Percentiles rank a stretch among this genome's conserved stretches.
Conservation (phyloP, 2,113 vertebrate species). For the Hypanus sabinus region DNA sequence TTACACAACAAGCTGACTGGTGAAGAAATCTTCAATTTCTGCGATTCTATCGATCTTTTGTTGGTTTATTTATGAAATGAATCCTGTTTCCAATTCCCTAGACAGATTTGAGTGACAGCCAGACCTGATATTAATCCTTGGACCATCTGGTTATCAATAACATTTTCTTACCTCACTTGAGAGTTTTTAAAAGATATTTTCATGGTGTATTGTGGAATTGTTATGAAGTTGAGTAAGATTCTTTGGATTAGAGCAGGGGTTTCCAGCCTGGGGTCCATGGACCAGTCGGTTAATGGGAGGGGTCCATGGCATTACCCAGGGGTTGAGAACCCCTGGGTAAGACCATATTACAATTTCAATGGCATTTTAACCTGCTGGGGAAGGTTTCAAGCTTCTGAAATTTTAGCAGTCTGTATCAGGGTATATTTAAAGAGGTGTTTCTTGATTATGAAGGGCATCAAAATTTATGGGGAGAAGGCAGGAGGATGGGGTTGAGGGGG, state of each 20-base stretch:
- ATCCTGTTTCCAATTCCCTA: neutral
- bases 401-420: too few species aligned
- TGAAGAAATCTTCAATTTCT: neutral
- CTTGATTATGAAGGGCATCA: too few species aligned
- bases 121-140: constrained; percentile 8
- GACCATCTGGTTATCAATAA: neutral
- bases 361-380: neutral
- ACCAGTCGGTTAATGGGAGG: too few species aligned
- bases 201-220: neutral
- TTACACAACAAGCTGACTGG: neutral
- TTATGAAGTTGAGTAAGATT: neutral
- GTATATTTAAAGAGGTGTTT: too few species aligned
- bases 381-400: neutral
- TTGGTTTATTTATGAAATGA: neutral
- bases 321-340: too few species aligned
- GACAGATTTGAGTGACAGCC: neutral
- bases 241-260: neutral
- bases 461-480: too few species aligned
- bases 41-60: neutral
- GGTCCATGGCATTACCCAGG: neutral
- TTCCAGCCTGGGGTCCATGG: too few species aligned
- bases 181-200: too few species aligned
- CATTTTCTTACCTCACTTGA: neutral
- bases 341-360: neutral
- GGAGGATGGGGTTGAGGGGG: too few species aligned